Evolutionary conservation across 2,113 vertebrate genomes (phyloP).

Genomic region (Sceloporus tristichus): DNA sequence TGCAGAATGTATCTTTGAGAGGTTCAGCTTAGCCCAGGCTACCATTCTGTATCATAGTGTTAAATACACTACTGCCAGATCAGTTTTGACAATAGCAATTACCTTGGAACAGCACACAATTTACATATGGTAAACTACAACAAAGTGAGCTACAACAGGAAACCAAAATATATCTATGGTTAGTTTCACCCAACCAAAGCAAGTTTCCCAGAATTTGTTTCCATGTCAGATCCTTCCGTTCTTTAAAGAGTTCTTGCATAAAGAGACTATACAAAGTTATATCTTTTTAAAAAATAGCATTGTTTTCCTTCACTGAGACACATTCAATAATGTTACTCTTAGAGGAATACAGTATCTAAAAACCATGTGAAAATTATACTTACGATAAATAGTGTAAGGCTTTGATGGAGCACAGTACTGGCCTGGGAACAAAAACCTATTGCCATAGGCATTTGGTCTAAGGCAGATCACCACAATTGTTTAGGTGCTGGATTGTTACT

Average conservation of each 20-base stretch:
- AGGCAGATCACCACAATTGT: background rate
- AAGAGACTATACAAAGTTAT: background rate
- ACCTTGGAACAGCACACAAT: fast-evolving
- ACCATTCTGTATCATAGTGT: background rate
- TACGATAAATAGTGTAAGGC: background rate
- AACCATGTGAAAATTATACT: constrained; percentile 30
- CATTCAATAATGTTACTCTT: fast-evolving
- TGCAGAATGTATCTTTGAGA: background rate
- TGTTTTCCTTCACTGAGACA: constrained; percentile 8
- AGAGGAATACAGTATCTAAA: constrained; percentile 21
- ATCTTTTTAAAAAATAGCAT: background rate
- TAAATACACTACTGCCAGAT: constrained; percentile 16
- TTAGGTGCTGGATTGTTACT: background rate
- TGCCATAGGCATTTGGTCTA: background rate
- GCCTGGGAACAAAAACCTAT: background rate
- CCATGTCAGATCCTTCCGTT: background rate
- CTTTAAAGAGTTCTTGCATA: background rate
- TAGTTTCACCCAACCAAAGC: background rate
- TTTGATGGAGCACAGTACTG: constrained; percentile 24
- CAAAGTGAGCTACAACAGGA: background rate
- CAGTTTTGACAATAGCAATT: background rate
- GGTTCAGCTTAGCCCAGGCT: background rate
- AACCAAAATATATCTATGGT: background rate
- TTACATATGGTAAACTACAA: constrained; percentile 12
- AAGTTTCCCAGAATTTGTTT: background rate